Evolutionary conservation across 2,888 invertebrate species (phyloP), one percentile per base, ranked within the genome.

Genomic region (Dasypogon diadema): DNA sequence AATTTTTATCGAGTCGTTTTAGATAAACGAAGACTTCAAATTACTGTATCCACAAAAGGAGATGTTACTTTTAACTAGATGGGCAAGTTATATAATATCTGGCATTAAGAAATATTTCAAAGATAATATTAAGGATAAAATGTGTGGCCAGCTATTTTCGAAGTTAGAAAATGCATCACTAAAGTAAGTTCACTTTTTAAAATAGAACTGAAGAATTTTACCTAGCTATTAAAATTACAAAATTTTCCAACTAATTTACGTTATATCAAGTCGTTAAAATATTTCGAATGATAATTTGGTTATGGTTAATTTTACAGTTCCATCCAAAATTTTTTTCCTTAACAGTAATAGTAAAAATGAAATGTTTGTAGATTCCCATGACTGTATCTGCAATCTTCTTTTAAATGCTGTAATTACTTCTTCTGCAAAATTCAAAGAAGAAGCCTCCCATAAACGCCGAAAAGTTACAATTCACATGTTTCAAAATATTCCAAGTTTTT

Each of bases 401-500:
- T 22, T 63, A 37, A 63, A 63, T 63, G 63, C 63, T 10, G 16
- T 63, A 5, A 30, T 30, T 30, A 30, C 30, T 5, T 42, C 63
- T 8, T 42, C 21, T n/a, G 2, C 1, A n/a, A 1, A n/a, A 2
- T 1, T 12, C n/a, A 42, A 1, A 1, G 30, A 30, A 30, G 30
- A 30, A 30, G 3, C n/a, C n/a, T 42, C 42, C 8, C 8, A 42
- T 12, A 42, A 42, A 42, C 42, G 8, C 2, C 6, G 42, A 12
- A 65, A 65, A 18, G 12, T 46, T 4, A 42, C 63, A 34, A 42
- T 65, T 14, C 37, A 70, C 26, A 3, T 70, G 26, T 12, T 70
- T 22, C 2, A 68, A 60, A 30, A 24, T 60, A 30, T 60, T 60
- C 2, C 60, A 60, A 16, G 37, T 60, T 30, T 60, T 60, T 34